Percentiles rank a stretch among this genome's conserved stretches.
Conservation (phyloP, 2,113 vertebrate species). For the Antennarius striatus region DNA sequence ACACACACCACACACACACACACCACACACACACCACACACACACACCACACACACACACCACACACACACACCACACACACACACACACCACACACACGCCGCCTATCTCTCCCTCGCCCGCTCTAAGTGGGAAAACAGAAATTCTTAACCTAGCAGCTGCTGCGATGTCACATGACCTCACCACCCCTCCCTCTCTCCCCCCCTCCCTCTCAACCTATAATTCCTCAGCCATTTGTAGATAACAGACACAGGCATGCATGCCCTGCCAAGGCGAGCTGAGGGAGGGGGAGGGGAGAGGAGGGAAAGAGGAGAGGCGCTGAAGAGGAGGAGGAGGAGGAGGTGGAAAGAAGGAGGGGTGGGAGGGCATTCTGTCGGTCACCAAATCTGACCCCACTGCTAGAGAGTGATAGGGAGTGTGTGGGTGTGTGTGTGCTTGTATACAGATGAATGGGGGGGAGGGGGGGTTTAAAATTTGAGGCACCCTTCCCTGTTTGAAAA, state of each 20-base stretch:
- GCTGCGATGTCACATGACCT: conserved; percentile 73
- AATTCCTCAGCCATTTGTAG: conserved; percentile 76
- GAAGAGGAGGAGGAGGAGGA: conserved; percentile 22
- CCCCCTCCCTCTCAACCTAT: conserved; percentile 71
- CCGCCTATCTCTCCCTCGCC: conserved; percentile 70
- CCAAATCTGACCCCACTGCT: conserved; percentile 73
- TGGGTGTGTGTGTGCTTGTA: not conserved
- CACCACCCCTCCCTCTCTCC: conserved; percentile 16
- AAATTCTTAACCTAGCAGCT: conserved; percentile 83
- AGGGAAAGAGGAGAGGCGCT: conserved; percentile 9
- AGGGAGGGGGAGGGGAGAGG: conserved; percentile 46
- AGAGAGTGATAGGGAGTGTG: conserved; percentile 33
- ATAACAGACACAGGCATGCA: conserved; percentile 75
- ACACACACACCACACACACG: conserved; percentile 39
- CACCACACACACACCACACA: no score
- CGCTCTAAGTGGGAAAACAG: conserved; percentile 75
- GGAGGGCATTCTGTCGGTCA: conserved; percentile 57
- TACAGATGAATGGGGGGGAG: conserved; percentile 10
- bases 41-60: no score
- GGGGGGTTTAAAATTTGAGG: conserved; percentile 45
- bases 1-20: no score
- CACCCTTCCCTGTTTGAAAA: conserved; percentile 26
- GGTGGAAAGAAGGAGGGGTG: not conserved
- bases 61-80: conserved; percentile 73
- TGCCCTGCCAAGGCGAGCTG: conserved; percentile 61